Evolutionary conservation across 53 echinoderm and acorn worm genomes (phyloP), one percentile per base, ranked within the genome.

Genomic region (Echinarachnius parma): DNA sequence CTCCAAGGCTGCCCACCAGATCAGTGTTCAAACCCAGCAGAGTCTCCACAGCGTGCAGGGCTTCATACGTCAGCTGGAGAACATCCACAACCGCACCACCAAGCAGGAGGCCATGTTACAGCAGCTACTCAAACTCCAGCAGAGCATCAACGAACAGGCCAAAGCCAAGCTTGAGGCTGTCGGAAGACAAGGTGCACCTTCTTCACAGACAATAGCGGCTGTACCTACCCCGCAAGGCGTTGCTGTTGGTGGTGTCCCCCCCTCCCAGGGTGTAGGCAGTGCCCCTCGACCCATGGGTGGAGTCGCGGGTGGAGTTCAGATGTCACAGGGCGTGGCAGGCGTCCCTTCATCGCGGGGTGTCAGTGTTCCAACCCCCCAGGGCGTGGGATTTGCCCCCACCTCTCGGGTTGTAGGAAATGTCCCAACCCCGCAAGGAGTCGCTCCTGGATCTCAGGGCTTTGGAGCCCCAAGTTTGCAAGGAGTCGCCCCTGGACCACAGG

Each of bases 81-180:
- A 42, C 66, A 44, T 86, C 3, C 33, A 32, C 46, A 82, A 68
- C 62, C 86, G 68, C 8, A 86, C 59, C 13, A 75, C 81, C 0
- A 76, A 82, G 46, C 90, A 90, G 80, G 68, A 78, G 61, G 78
- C 75, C 31, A 54, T 86, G 46, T 76, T 86, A 24, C 48, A 59
- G 19, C 90, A 90, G 78, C 84, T 84, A 20, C 75, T 78, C 55
- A 25, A 50, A 9, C 58, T 90, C 1, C 90, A 90, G 76, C 78
- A 90, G 56, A 90, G 69, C 76, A 75, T 90, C 20, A 66, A 76
- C 13, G 61, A 14, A 20, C 81, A 80, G 68, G 75, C 72, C 9
- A 62, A 82, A 4, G 77, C 74, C 24, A 74, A 76, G 49, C 71
- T 80, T 22, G 59, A 72, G 35, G 31, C 2, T 18, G 2, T 16